phyloP scores from a whole-genome alignment of 2,797 vertebrate species.

The Apogon talboti region DNA sequence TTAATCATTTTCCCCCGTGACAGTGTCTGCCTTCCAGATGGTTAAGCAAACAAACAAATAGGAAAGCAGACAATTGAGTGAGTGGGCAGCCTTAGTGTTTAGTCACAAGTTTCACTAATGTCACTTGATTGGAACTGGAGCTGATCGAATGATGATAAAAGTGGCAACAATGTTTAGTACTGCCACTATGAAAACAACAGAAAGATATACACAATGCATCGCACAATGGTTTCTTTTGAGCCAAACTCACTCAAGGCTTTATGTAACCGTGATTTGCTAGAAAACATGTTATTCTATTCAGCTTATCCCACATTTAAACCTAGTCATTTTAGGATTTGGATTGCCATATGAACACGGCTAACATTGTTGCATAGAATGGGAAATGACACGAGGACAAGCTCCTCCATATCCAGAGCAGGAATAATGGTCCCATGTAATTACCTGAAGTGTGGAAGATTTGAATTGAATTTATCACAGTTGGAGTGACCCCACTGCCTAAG shows the following conservation, averaged over 20 bases:
- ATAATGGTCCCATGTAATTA: slow-evolving; percentile 77
- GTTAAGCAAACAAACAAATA: slow-evolving; percentile 75
- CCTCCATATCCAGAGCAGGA: slow-evolving; percentile 48
- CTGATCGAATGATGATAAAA: slow-evolving; percentile 37
- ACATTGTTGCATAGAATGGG: slow-evolving; percentile 33
- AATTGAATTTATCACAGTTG: slow-evolving; percentile 74
- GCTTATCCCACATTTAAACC: slow-evolving; percentile 33
- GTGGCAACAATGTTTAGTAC: no score
- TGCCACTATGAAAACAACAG: slow-evolving; percentile 30
- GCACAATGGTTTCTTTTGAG: slow-evolving; percentile 15
- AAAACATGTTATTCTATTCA: slow-evolving; percentile 42
- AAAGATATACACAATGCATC: slow-evolving; percentile 29
- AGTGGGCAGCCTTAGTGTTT: slow-evolving; percentile 38
- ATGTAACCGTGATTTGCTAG: slow-evolving; percentile 26
- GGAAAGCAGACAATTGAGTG: slow-evolving; percentile 57
- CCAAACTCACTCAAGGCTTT: slow-evolving; percentile 21
- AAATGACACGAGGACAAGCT: slow-evolving; percentile 50
- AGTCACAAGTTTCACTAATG: slow-evolving; percentile 32
- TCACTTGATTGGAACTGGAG: slow-evolving; percentile 29
- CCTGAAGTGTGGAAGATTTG: slow-evolving; percentile 75
- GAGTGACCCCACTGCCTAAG: slow-evolving; percentile 68
- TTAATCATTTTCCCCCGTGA: slow-evolving; percentile 73
- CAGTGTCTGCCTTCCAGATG: slow-evolving; percentile 66
- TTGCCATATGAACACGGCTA: slow-evolving; percentile 36
- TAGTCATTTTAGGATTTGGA: slow-evolving; percentile 40